Evolutionary conservation across 1,140 invertebrate genomes (phyloP), one percentile per base, ranked within the genome.

Genomic region (Drosophila quadrilineata): DNA sequence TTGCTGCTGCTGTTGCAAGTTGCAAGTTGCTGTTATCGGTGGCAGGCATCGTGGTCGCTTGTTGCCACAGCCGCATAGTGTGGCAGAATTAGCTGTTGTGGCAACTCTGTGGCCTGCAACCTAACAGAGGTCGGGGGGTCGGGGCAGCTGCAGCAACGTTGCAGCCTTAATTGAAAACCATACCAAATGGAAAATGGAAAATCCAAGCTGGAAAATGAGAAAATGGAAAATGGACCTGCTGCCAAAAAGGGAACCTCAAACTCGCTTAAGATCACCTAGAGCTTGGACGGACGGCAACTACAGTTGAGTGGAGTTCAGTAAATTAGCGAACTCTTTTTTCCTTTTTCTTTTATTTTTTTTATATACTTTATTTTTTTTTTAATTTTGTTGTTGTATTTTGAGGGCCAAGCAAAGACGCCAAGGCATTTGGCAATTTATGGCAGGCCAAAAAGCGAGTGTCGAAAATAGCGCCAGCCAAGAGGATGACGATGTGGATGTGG

Each of bases 171-270:
- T 82, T 82, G 77, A 82, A 82, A 82, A 60, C 64, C 69, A 60
- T 84, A 76, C 69, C 54, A 84, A 82, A 84, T 82, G 76, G 59
- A 64, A 82, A 84, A 84, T 72, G 63, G 75, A 80, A 75, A n/a
- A 80, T 79, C 67, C 57, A 58, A 71, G 56, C 36, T 56, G 41
- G 60, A 36, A 59, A 38, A 17, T 66, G n/a, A n/a, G n/a, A n/a
- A n/a, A n/a, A n/a, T n/a, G n/a, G n/a, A n/a, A n/a, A n/a, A n/a
- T n/a, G n/a, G 5, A 38, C 26, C 6, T n/a, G 5, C 14, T 6
- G 14, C 31, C n/a, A 12, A 24, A 41, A 43, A 43, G 40, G 40
- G 40, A 43, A 43, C 40, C 26, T 9, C 33, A 52, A n/a, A 33
- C 19, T 35, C n/a, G 14, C n/a, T n/a, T n/a, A n/a, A n/a, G n/a